These are phyloP conservation scores for Frankliniella fusca DNA, from an alignment of 2,888 invertebrate genomes.

Conservation along the genomic window DNA sequence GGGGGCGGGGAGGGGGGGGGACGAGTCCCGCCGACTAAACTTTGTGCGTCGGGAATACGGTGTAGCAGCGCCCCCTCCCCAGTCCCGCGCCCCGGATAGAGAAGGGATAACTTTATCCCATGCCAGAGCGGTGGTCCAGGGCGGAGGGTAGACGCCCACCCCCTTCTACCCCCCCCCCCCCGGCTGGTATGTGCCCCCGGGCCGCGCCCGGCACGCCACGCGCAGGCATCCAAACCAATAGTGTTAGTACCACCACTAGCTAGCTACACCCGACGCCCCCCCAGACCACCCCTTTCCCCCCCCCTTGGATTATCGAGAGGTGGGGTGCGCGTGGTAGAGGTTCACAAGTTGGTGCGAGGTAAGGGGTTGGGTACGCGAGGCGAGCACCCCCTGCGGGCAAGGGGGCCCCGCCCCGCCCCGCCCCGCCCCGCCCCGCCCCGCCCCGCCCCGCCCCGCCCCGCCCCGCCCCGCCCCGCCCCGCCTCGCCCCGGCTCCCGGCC, in stretches of 20 bases:
- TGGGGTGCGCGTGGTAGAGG: neutral
- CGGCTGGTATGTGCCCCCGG: neutral
- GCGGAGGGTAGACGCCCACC: constrained; percentile 4
- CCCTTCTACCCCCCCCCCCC: neutral
- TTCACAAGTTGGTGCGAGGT: neutral
- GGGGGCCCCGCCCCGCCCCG: neutral
- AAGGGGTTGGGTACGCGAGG: neutral
- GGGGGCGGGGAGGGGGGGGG: too few relatives aligned
- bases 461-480: neutral
- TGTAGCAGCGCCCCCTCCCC: neutral
- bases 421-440: neutral
- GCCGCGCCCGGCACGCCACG: neutral
- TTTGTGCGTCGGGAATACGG: constrained; percentile 12
- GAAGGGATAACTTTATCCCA: constrained; percentile 22
- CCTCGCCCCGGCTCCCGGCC: too few relatives aligned
- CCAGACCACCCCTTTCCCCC: neutral
- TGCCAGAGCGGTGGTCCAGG: constrained; percentile 4
- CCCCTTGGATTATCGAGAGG: too few relatives aligned
- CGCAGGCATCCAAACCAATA: constrained; percentile 26
- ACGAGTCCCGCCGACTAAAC: neutral
- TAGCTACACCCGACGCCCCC: neutral
- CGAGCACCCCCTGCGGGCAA: too few relatives aligned
- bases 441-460: too few relatives aligned
- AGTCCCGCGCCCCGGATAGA: neutral
- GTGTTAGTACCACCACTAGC: constrained; percentile 8